A percentile compares a stretch with the other conserved stretches of the same genome.
These are phyloP conservation scores for Nixonia krombeini DNA, from an alignment of 1,140 invertebrate genomes.

Conservation along the genomic window DNA sequence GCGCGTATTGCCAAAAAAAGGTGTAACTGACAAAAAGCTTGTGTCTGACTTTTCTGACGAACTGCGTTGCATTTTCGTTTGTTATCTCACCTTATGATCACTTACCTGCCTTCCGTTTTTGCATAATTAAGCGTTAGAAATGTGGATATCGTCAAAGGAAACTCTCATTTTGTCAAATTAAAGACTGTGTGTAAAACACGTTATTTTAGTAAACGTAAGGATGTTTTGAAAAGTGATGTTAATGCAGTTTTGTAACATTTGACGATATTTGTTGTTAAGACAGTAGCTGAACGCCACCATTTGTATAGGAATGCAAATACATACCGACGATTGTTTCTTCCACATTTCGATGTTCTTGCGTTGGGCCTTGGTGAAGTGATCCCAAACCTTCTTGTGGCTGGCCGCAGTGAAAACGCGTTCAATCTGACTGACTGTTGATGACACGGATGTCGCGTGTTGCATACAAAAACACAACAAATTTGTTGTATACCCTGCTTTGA, in stretches of 20 bases:
- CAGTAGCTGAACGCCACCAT: conserved; percentile 47
- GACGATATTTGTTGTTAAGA: conserved; percentile 1
- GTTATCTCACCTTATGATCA: conserved; percentile 12
- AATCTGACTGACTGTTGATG: conserved; percentile 94
- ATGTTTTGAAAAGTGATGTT: too few species aligned
- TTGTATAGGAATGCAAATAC: conserved; percentile 72
- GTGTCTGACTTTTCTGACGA: conserved; percentile 57
- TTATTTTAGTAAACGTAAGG: too few species aligned
- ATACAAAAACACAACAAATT: conserved; percentile 73
- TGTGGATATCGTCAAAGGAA: neutral
- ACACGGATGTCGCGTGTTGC: conserved; percentile 69
- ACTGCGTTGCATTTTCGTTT: conserved; percentile 21
- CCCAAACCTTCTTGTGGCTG: conserved; percentile 98
- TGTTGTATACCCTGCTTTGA: conserved; percentile 69
- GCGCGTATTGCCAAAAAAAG: conserved; percentile 49
- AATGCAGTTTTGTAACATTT: neutral
- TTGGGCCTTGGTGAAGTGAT: conserved; percentile 99
- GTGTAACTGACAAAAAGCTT: conserved; percentile 53
- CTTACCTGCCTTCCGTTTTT: conserved; percentile 27
- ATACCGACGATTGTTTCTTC: conserved; percentile 97
- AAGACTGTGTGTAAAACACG: too few species aligned
- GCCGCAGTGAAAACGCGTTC: conserved; percentile 95
- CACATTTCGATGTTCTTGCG: conserved; percentile 98
- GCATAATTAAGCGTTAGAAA: conserved; percentile 5
- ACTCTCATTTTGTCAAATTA: too few species aligned